Base-by-base conservation (phyloP, 1,140 invertebrate species). In the Hypsibius dujardini region DNA sequence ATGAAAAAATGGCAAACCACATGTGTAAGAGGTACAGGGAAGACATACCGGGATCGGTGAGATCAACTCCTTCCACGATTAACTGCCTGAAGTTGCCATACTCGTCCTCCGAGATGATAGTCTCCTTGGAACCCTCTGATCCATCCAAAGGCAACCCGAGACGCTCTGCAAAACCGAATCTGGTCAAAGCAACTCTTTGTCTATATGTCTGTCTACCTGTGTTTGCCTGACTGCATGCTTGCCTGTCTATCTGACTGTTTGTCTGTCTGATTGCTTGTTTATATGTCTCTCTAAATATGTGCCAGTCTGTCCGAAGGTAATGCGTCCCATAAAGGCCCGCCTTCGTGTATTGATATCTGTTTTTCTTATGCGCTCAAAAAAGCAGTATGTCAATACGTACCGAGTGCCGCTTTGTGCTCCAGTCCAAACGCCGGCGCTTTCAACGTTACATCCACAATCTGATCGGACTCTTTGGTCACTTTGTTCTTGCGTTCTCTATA, bases 51-150 rank as follows among this genome's bases (percentile, higher is more conserved):
- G 50, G 50, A n/a, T 56, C 50, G 50, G 50, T 56, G 50, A 56
- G 50, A 56, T 56, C 50, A 56, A 56, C 50, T n/a, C 50, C 50
- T 56, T 56, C 50, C 7, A 56, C n/a, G 50, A 56, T n/a, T n/a
- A 56, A 56, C 3, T 42, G 42, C 3, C 3, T 42, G 42, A 42
- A 67, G 45, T 42, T 67, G 3, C 62, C 62, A 42, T 3, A 67
- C 42, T 67, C 62, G 45, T 67, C 62, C 45, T 67, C 62, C 3
- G 3, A 12, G 62, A 42, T 14, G 7, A 67, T 42, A 12, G 62
- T 67, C 62, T 67, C 62, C 7, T 42, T 42, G 7, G 7, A 7
- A 3, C 62, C 42, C 42, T 67, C 62, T 42, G 62, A 67, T 42
- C 62, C 62, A 67, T 67, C 62, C 7, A 67, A 42, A 12, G 62